Evolutionary conservation across 2,113 vertebrate genomes (phyloP).

Genomic region (Stegostoma tigrinum): DNA sequence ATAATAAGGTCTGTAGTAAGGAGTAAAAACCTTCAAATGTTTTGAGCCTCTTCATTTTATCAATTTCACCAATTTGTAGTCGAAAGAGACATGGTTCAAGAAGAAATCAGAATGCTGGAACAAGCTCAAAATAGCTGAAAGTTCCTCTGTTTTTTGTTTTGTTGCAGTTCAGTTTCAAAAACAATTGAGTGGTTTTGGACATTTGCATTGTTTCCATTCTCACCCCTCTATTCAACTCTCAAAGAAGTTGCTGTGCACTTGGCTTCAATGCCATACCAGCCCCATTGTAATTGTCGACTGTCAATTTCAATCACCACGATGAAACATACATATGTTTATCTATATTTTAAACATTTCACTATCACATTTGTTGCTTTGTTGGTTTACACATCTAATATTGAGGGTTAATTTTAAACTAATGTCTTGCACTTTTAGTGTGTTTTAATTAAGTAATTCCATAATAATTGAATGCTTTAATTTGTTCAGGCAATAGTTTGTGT

Average conservation of each 20-base stretch:
- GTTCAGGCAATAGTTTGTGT: not conserved
- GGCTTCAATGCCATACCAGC: too few relatives aligned
- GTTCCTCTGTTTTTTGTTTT: not conserved
- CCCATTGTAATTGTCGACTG: not conserved
- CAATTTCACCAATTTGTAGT: not conserved
- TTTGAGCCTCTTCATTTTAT: not conserved
- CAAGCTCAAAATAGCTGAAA: not conserved
- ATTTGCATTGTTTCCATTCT: not conserved
- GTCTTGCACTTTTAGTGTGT: not conserved
- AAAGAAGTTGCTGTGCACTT: not conserved
- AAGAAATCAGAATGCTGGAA: not conserved
- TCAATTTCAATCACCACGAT: not conserved
- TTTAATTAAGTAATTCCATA: too few relatives aligned
- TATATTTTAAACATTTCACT: not conserved
- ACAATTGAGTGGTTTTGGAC: not conserved
- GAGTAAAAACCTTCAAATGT: not conserved
- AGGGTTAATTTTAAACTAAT: not conserved
- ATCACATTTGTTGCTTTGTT: not conserved
- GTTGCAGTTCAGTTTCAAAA: not conserved
- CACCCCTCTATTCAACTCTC: not conserved
- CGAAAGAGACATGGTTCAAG: not conserved
- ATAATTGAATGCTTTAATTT: not conserved
- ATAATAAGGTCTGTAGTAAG: not conserved
- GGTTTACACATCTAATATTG: not conserved
- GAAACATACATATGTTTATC: not conserved